These are phyloP conservation scores for Chymomyza fuscimana DNA, from an alignment of 2,888 invertebrate genomes.

Conservation along the genomic window DNA sequence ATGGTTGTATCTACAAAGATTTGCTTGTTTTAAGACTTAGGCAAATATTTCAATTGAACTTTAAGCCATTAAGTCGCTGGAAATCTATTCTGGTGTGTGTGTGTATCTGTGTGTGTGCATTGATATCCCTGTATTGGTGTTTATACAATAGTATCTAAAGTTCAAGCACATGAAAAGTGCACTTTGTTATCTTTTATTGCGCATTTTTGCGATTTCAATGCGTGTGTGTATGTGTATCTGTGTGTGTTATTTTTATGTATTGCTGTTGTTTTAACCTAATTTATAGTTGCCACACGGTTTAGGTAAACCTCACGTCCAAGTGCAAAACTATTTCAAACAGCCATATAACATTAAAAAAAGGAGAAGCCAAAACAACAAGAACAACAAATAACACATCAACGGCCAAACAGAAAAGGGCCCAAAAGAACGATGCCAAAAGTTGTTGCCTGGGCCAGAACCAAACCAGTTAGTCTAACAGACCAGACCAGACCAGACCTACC, in stretches of 20 bases:
- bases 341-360: conserved; percentile 49
- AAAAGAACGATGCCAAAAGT: background rate
- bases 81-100: background rate
- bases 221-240: conserved; percentile 1
- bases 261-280: conserved; percentile 70
- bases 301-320: conserved; percentile 59
- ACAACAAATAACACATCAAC: conserved; percentile 14
- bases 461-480: no score
- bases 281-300: conserved; percentile 57
- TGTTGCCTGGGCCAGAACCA: conserved; percentile 8
- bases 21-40: conserved; percentile 41
- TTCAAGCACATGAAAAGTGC: conserved; percentile 63
- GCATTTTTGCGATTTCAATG: conserved; percentile 57
- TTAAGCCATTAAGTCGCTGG: conserved; percentile 61
- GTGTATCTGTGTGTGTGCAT: background rate
- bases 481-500: conserved; percentile 14
- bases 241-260: conserved; percentile 23
- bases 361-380: conserved; percentile 37
- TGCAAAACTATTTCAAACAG: conserved; percentile 61
- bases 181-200: conserved; percentile 75
- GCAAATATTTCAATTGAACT: conserved; percentile 67
- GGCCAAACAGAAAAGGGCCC: conserved; percentile 23
- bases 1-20: background rate
- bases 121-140: conserved; percentile 6
- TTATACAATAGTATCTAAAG: conserved; percentile 46